phyloP scores from a whole-genome alignment of 92 coral and sea anemone species.

The Nematostella vectensis region DNA sequence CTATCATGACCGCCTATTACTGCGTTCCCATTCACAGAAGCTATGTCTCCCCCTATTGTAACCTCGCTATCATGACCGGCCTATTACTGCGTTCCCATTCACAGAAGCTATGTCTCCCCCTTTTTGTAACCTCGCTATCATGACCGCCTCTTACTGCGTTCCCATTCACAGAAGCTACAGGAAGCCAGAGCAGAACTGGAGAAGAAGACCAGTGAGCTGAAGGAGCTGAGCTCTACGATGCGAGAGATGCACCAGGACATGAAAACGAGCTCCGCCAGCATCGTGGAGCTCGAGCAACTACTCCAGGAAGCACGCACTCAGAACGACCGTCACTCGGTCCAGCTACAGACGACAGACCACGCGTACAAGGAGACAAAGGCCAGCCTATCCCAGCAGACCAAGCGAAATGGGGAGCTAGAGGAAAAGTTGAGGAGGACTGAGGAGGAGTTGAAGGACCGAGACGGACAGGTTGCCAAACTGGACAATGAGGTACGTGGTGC shows the following conservation, averaged over 20 bases:
- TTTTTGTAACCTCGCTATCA: too few species aligned
- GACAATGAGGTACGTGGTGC: constrained; percentile 56
- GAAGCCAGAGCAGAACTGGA: constrained; percentile 69
- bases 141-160: too few species aligned
- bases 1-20: too few species aligned
- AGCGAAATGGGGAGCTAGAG: constrained; percentile 75
- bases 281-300: constrained; percentile 89
- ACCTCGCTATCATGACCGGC: too few species aligned
- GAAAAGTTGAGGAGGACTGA: constrained; percentile 60
- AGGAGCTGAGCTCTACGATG: constrained; percentile 68
- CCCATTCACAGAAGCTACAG: constrained; percentile 47
- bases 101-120: too few species aligned
- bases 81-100: too few species aligned
- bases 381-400: constrained; percentile 61
- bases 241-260: constrained; percentile 89
- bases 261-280: constrained; percentile 79
- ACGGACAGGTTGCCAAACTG: constrained; percentile 42
- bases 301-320: constrained; percentile 75
- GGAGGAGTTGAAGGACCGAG: constrained; percentile 42
- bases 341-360: constrained; percentile 69
- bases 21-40: too few species aligned
- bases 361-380: constrained; percentile 71
- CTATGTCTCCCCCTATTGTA: too few species aligned
- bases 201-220: constrained; percentile 67
- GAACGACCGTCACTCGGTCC: constrained; percentile 78